phyloP scores from a whole-genome alignment of 92 coral and sea anemone species.

The Phenganax stokvisi region DNA sequence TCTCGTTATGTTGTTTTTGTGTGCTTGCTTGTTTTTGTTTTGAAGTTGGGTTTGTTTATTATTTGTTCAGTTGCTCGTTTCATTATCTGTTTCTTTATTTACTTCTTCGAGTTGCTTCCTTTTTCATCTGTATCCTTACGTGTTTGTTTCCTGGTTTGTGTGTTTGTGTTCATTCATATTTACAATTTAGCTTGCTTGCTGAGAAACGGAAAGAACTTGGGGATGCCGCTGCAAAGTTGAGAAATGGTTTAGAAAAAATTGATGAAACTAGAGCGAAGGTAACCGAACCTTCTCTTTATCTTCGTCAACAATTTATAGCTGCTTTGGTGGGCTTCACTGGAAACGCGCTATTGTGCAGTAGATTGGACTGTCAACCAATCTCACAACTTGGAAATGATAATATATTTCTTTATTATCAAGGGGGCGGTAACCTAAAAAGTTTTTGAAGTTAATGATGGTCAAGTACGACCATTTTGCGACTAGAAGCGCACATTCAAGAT shows the following conservation, averaged over 20 bases:
- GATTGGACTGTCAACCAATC: no score
- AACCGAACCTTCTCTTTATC: neutral
- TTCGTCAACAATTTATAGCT: neutral
- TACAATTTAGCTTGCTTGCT: conserved; percentile 51
- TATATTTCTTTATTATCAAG: no score
- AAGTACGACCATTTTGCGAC: no score
- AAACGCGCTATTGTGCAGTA: no score
- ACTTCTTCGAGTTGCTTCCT: neutral
- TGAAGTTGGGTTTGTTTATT: neutral
- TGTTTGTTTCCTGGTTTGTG: neutral
- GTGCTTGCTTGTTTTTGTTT: neutral
- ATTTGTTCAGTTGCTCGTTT: neutral
- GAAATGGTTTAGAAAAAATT: conserved; percentile 94
- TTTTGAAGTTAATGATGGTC: no score
- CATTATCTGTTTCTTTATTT: neutral
- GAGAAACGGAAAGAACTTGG: conserved; percentile 97
- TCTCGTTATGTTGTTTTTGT: neutral
- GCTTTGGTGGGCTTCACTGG: no score
- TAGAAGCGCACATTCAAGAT: no score
- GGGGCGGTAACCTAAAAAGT: no score
- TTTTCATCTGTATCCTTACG: neutral
- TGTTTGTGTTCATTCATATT: neutral
- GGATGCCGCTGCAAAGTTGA: conserved; percentile 92
- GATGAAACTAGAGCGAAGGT: conserved; percentile 98
- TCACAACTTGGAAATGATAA: no score